These are phyloP conservation scores for Nasonia oneida DNA, from an alignment of 2,888 invertebrate species.

Conservation along the genomic window DNA sequence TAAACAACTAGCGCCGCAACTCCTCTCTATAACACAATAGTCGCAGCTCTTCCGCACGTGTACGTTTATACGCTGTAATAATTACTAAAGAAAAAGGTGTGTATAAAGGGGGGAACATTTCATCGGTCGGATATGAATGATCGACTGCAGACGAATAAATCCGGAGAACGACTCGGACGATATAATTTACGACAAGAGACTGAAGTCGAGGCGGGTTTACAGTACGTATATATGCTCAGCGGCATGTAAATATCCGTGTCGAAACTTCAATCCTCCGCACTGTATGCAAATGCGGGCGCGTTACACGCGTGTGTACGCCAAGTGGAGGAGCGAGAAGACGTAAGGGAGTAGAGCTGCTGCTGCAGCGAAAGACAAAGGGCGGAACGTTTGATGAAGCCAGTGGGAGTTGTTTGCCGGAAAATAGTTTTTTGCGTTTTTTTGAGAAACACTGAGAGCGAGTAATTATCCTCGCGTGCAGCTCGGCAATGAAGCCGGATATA, in stretches of 20 bases:
- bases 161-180: slow-evolving; percentile 16
- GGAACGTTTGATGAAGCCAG: slow-evolving; percentile 10
- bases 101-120: slow-evolving; percentile 1
- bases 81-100: no score
- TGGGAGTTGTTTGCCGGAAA: not conserved
- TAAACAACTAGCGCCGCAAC: slow-evolving; percentile 15
- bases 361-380: not conserved
- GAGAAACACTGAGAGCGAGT: not conserved
- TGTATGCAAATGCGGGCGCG: slow-evolving; percentile 47
- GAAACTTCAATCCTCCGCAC: slow-evolving; percentile 49
- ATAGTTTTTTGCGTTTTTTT: not conserved
- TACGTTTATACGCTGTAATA: no score
- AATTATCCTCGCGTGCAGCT: not conserved
- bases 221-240: not conserved
- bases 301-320: not conserved
- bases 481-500: not conserved
- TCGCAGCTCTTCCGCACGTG: not conserved
- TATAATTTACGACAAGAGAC: slow-evolving; percentile 42
- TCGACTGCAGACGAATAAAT: slow-evolving; percentile 43
- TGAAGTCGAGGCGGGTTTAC: not conserved
- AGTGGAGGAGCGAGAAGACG: not conserved
- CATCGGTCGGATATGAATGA: slow-evolving; percentile 31
- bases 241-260: slow-evolving; percentile 53
- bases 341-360: not conserved
- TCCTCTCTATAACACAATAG: not conserved